Conservation (phyloP, 2,797 vertebrate genomes). For the Manis javanica region DNA sequence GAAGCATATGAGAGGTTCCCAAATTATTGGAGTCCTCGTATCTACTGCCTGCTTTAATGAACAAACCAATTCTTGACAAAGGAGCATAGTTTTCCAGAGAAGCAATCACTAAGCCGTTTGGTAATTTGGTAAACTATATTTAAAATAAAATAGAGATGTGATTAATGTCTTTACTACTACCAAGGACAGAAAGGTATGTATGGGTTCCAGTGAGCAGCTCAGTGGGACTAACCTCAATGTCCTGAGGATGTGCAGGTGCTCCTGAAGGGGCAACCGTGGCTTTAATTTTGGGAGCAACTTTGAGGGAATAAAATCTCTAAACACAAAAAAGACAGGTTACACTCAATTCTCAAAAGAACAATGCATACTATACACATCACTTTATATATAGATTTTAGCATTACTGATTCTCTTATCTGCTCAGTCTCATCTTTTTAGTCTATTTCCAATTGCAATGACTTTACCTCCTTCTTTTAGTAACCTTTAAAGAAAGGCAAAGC, state of each 20-base stretch:
- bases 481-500: background rate
- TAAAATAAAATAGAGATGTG: conserved; percentile 52
- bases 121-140: conserved; percentile 91
- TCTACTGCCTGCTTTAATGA: conserved; percentile 95
- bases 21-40: conserved; percentile 90
- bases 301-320: conserved; percentile 94
- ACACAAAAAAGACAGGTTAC: conserved; percentile 71
- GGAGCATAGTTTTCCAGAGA: conserved; percentile 96
- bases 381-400: background rate
- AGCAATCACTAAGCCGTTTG: conserved; percentile 94
- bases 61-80: conserved; percentile 92
- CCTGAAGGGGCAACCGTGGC: conserved; percentile 74
- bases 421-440: background rate
- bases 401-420: background rate
- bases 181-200: background rate
- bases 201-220: background rate
- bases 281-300: conserved; percentile 91
- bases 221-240: conserved; percentile 91
- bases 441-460: background rate
- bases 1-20: conserved; percentile 94
- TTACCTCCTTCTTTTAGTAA: background rate
- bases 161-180: background rate
- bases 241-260: conserved; percentile 88
- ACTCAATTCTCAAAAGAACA: background rate
- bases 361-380: background rate